Percentiles rank a stretch among this genome's conserved stretches.
Evolutionary conservation across 2,113 vertebrate species (phyloP).

Genomic region (Etheostoma spectabile): DNA sequence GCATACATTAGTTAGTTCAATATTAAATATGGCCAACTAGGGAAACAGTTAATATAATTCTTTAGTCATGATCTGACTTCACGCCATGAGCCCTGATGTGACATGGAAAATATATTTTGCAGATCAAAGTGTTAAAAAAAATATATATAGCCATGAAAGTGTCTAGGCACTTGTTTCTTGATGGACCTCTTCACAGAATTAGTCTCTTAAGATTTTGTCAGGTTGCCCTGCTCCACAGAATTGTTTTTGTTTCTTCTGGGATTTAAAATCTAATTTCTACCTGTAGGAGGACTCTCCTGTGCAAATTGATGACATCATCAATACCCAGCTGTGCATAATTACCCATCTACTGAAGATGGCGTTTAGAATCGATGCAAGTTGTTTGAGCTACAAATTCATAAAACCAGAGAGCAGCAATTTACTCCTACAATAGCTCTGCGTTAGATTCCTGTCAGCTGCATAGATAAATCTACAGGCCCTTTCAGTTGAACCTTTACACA

Average conservation of each 20-base stretch:
- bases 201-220: constrained; percentile 32
- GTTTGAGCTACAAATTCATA: constrained; percentile 53
- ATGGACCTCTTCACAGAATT: constrained; percentile 5
- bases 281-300: constrained; percentile 27
- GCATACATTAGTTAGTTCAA: not conserved
- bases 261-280: constrained; percentile 55
- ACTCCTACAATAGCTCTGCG: constrained; percentile 31
- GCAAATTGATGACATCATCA: constrained; percentile 66
- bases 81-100: not conserved
- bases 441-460: constrained; percentile 42
- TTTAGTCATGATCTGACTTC: not conserved
- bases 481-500: constrained; percentile 4
- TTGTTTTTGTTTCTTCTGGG: constrained; percentile 32
- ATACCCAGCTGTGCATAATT: constrained; percentile 61
- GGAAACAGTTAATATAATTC: not conserved
- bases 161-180: not conserved
- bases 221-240: constrained; percentile 31
- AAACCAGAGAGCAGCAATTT: constrained; percentile 38
- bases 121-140: not conserved
- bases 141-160: not conserved
- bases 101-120: not conserved
- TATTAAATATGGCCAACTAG: constrained; percentile 10
- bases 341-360: constrained; percentile 36
- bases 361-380: constrained; percentile 43
- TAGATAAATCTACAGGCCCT: constrained; percentile 6